Evolutionary conservation across 2,888 invertebrate genomes (phyloP), one percentile per base, ranked within the genome.

Genomic region (Dasypolia templi): DNA sequence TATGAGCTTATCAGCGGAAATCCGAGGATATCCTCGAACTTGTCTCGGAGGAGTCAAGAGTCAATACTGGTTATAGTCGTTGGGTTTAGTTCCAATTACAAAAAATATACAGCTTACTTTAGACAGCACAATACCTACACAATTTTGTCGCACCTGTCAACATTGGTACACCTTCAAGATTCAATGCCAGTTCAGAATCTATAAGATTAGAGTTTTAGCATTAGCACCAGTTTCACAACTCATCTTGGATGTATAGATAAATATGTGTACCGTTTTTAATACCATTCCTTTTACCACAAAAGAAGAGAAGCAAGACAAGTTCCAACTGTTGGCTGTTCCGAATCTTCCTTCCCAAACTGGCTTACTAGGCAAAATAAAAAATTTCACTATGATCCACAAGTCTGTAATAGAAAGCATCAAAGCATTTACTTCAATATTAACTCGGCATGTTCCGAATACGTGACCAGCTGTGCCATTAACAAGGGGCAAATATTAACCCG

Each of bases 391-490:
- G 51, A 80, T 64, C 81, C 68, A 63, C 77, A 84, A 81, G 61
- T 81, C 59, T 71, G 51, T 63, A 71, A 49, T 55, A 73, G 66
- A 76, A 72, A 79, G 82, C 75, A 76, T 71, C 83, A 75, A 74
- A 81, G 71, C 70, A 69, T 79, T 83, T 74, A 80, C 77, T 82
- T 74, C 74, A 80, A 85, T 86, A 86, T 86, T 82, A 86, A 86
- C 79, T 83, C 53, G 51, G 49, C 68, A 74, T 81, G 69, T 77
- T 77, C 83, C 65, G 46, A 77, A 73, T 83, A 85, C 86, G 86
- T 86, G 87, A 81, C 88, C 85, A 82, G 80, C 73, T 79, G 82
- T 80, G 73, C 72, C 73, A 75, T 81, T 82, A 84, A 82, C 78
- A 79, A 81, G 70, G 64, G 71, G 55, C 71, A 81, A 85, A 81